Conservation (phyloP, 2,888 invertebrate species). For the Imbricaverruca yamaguchii region DNA sequence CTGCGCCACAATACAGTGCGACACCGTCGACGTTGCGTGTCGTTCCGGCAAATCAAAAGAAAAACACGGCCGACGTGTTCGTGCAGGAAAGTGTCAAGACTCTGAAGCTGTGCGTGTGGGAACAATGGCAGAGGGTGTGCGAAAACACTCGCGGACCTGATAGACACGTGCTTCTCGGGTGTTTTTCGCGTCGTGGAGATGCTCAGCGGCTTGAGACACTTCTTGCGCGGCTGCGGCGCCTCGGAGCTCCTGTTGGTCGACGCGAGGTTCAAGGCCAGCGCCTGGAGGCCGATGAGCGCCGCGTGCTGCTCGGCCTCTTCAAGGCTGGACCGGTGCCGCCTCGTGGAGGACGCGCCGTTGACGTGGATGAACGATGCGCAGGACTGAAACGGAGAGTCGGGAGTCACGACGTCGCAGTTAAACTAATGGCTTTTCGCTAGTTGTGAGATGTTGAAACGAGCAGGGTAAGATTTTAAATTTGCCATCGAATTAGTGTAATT, state of each 20-base stretch:
- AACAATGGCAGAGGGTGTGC: neutral
- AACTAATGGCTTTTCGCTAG: no score
- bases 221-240: neutral
- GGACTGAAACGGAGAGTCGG: neutral
- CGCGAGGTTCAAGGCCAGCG: constrained; percentile 6
- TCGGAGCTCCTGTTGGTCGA: neutral
- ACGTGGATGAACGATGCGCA: constrained; percentile 6
- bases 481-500: no score
- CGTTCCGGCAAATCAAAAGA: no score
- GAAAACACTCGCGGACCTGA: neutral
- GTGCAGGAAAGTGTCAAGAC: neutral
- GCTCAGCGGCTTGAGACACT: neutral
- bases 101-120: neutral
- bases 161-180: constrained; percentile 6
- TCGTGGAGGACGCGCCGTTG: neutral
- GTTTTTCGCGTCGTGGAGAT: neutral
- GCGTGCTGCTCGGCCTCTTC: neutral
- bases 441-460: no score
- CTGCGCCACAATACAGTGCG: no score
- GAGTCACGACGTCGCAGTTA: no score
- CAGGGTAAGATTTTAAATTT: no score
- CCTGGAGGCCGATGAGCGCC: constrained; percentile 5
- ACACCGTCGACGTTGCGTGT: no score
- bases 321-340: neutral
- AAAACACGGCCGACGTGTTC: no score